phyloP scores from a whole-genome alignment of 2,888 invertebrate genomes.

The Merodon equestris region DNA sequence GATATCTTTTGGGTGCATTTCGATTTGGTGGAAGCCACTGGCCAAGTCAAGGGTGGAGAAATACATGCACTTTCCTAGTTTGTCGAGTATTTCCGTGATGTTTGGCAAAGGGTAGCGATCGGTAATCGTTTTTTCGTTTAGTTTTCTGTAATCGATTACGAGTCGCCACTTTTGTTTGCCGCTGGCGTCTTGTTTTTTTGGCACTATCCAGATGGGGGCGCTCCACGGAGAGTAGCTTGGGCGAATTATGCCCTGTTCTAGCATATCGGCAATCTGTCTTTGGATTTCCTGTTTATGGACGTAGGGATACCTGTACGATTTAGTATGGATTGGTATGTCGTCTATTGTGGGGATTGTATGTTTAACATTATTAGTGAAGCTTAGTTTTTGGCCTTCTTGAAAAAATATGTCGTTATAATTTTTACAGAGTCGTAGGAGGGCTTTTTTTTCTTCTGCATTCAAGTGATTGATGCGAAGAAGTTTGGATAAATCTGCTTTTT shows the following conservation, averaged over 20 bases:
- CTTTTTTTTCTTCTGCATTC: conserved; percentile 1
- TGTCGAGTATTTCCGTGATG: not conserved
- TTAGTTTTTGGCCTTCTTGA: conserved; percentile 12
- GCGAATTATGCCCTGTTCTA: not conserved
- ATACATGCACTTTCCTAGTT: conserved; percentile 2
- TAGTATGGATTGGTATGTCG: conserved; percentile 7
- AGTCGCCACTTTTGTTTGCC: conserved; percentile 6
- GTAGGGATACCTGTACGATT: conserved; percentile 8
- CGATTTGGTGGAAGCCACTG: conserved; percentile 8
- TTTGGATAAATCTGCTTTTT: not conserved
- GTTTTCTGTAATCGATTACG: conserved; percentile 2
- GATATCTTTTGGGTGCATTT: conserved; percentile 5
- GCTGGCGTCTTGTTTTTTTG: not conserved
- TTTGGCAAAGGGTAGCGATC: conserved; percentile 6
- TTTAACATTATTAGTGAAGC: conserved; percentile 6
- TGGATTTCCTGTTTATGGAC: conserved; percentile 1
- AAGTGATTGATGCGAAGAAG: not conserved
- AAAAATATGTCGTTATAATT: conserved; percentile 5
- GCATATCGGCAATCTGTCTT: not conserved
- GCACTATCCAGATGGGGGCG: conserved; percentile 10
- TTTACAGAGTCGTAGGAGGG: not conserved
- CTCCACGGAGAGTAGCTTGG: conserved; percentile 17
- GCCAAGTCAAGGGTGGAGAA: conserved; percentile 15
- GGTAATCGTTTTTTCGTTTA: conserved; percentile 1
- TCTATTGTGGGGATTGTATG: conserved; percentile 5